phyloP scores from a whole-genome alignment of 2,797 vertebrate species.

The Onychomys arenicola region DNA sequence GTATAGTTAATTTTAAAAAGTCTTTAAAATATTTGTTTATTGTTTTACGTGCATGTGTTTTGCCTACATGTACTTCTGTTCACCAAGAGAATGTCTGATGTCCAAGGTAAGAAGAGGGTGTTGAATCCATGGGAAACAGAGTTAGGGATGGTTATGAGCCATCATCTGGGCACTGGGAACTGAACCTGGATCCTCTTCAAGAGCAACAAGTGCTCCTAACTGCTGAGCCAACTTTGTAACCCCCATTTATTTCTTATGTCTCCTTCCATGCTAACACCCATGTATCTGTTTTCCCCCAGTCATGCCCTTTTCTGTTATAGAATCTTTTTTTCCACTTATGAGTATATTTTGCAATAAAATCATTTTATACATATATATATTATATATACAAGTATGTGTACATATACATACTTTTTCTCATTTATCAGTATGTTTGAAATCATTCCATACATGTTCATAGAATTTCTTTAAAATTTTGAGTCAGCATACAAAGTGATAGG shows the following conservation, averaged over 20 bases:
- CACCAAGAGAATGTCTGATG: not conserved
- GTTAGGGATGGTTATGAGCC: not conserved
- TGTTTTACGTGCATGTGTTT: not conserved
- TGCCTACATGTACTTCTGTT: not conserved
- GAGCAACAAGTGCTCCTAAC: not conserved
- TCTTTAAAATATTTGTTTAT: not conserved
- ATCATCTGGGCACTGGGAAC: not conserved
- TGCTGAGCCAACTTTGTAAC: not conserved
- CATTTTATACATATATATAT: not conserved
- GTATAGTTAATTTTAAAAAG: not conserved
- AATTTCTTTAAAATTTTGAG: not conserved
- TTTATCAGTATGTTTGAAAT: not conserved
- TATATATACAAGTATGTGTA: not conserved
- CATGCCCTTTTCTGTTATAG: not conserved
- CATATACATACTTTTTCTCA: not conserved
- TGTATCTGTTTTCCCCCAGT: not conserved
- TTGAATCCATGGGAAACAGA: not conserved
- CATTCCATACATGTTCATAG: not conserved
- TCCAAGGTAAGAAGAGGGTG: not conserved
- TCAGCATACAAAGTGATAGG: not conserved
- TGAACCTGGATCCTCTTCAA: not conserved
- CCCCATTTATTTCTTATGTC: not conserved
- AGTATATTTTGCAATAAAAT: not conserved
- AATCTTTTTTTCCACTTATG: not conserved
- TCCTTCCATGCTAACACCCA: not conserved